Conservation (phyloP, 92 coral and sea anemone species). For the Phenganax stokvisi region DNA sequence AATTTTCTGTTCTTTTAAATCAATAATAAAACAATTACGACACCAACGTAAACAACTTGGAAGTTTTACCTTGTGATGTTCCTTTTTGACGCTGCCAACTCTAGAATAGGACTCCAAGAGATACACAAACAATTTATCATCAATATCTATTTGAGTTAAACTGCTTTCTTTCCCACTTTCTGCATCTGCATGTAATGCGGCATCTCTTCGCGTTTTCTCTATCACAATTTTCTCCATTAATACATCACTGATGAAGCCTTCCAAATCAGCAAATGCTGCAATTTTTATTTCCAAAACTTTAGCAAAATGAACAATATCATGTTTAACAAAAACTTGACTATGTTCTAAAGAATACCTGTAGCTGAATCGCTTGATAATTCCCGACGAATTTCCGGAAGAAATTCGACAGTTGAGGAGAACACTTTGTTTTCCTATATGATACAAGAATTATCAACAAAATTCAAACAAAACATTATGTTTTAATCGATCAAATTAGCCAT, state of each 20-base stretch:
- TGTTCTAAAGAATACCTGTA: background rate
- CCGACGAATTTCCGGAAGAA: constrained; percentile 16
- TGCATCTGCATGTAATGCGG: constrained; percentile 12
- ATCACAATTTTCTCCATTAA: constrained; percentile 61
- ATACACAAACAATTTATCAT: constrained; percentile 38
- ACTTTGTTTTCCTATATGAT: background rate
- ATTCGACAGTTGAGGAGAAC: constrained; percentile 11
- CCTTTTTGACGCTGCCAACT: constrained; percentile 52
- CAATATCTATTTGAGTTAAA: constrained; percentile 16
- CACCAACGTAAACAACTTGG: no score
- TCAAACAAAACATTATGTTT: no score
- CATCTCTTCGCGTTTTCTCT: constrained; percentile 26
- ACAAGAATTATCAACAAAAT: no score
- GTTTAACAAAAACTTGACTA: background rate
- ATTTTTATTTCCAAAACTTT: background rate
- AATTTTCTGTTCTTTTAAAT: no score
- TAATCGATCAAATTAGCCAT: no score
- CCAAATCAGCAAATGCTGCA: constrained; percentile 48
- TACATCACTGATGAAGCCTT: constrained; percentile 55
- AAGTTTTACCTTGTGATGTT: constrained; percentile 54
- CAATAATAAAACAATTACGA: no score
- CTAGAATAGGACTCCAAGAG: constrained; percentile 61
- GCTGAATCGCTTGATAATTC: constrained; percentile 13
- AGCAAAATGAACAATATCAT: background rate
- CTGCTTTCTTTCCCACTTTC: background rate